Conservation (phyloP, 2,113 vertebrate species). For the Cynocephalus volans region DNA sequence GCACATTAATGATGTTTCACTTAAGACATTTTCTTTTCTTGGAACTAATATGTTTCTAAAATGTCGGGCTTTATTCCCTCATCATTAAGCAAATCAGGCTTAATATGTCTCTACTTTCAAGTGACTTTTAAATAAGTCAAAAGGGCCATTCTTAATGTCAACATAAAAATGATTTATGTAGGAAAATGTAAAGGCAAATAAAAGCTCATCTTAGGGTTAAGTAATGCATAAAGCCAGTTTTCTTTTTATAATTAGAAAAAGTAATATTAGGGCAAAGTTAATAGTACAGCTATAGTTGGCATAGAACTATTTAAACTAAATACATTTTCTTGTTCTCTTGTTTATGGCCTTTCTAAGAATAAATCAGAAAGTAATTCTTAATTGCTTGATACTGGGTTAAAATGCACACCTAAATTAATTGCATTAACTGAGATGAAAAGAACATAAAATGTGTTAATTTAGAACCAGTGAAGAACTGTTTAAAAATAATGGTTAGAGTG, state of each 20-base stretch:
- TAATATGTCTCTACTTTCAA: constrained; percentile 72
- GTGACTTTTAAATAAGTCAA: constrained; percentile 76
- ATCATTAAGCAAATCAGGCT: constrained; percentile 72
- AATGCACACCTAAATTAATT: constrained; percentile 32
- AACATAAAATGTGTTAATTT: constrained; percentile 34
- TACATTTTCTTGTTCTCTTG: neutral
- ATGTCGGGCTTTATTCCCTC: constrained; percentile 75
- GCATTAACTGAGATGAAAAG: constrained; percentile 46
- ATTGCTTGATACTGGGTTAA: neutral
- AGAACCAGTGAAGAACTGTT: neutral
- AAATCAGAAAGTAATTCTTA: constrained; percentile 50
- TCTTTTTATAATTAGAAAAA: constrained; percentile 29
- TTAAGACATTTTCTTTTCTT: constrained; percentile 68
- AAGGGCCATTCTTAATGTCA: constrained; percentile 76
- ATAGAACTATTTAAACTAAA: neutral
- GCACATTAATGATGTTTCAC: constrained; percentile 68
- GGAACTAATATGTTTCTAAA: constrained; percentile 67
- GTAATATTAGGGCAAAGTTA: neutral
- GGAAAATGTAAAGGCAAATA: constrained; percentile 50
- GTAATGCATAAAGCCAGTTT: neutral
- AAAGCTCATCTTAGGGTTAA: constrained; percentile 32
- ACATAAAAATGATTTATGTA: constrained; percentile 48
- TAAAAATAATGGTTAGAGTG: neutral
- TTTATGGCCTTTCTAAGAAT: neutral
- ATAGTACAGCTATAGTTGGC: neutral